Evolutionary conservation across 2,888 invertebrate species (phyloP).

Genomic region (Stegana nigrithorax): DNA sequence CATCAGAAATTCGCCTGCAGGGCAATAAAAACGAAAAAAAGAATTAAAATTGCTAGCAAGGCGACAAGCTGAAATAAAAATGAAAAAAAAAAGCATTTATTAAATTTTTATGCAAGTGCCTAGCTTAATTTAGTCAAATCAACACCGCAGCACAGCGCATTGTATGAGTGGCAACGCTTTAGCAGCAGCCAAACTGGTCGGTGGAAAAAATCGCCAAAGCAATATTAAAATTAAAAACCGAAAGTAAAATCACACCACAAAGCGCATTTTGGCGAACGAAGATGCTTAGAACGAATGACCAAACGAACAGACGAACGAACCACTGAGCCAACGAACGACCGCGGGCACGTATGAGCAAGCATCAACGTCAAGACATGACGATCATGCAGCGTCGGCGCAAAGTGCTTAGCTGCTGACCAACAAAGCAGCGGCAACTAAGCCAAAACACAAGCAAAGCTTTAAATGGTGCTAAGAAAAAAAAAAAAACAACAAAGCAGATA

Average conservation of each 20-base stretch:
- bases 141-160: constrained; percentile 39
- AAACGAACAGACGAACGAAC: neutral
- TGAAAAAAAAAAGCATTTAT: constrained; percentile 34
- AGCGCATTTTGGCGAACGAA: neutral
- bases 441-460: too few relatives aligned
- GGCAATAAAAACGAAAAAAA: neutral
- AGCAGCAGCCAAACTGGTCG: constrained; percentile 43
- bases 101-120: constrained; percentile 44
- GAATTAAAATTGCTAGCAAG: too few relatives aligned
- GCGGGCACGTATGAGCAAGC: neutral
- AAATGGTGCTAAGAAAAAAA: too few relatives aligned
- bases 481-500: too few relatives aligned
- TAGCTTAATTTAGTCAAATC: constrained; percentile 52
- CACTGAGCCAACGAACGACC: neutral
- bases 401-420: neutral
- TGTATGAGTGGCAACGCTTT: constrained; percentile 31
- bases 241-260: constrained; percentile 19
- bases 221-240: constrained; percentile 19
- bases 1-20: constrained; percentile 5
- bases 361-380: neutral
- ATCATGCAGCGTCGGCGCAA: neutral
- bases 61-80: too few relatives aligned
- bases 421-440: neutral
- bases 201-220: constrained; percentile 9
- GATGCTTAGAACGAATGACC: neutral